phyloP scores from a whole-genome alignment of 2,113 vertebrate species.

The Amphiprion ocellaris region DNA sequence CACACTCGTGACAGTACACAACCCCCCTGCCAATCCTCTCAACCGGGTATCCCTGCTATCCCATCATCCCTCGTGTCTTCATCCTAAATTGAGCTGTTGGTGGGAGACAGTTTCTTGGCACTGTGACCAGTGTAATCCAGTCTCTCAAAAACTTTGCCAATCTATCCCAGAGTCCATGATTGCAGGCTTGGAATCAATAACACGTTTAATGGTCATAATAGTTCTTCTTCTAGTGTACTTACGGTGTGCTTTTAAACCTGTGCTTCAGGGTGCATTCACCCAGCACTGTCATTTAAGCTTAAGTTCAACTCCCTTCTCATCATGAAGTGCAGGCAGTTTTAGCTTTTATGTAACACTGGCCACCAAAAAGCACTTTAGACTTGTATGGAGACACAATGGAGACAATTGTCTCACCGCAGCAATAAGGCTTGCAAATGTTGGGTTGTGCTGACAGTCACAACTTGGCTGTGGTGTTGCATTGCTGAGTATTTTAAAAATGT shows the following conservation, averaged over 20 bases:
- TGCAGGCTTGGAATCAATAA: constrained; percentile 48
- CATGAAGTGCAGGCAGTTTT: not conserved
- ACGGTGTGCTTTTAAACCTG: constrained; percentile 2
- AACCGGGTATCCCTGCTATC: constrained; percentile 6
- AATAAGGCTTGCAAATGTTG: constrained; percentile 10
- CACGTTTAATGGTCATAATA: constrained; percentile 46
- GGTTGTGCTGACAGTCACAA: constrained; percentile 27
- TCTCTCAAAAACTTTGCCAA: constrained; percentile 47
- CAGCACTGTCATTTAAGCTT: constrained; percentile 14
- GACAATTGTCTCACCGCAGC: constrained; percentile 10
- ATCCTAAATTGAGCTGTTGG: constrained; percentile 70
- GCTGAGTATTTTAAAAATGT: constrained; percentile 11
- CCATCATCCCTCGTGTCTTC: constrained; percentile 33
- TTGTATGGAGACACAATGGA: constrained; percentile 24
- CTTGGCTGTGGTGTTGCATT: constrained; percentile 15
- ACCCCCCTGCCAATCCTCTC: constrained; percentile 40
- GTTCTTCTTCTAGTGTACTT: constrained; percentile 13
- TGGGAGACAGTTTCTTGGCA: constrained; percentile 65
- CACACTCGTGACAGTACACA: constrained; percentile 53
- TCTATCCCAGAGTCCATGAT: constrained; percentile 35
- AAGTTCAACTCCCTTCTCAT: constrained; percentile 38
- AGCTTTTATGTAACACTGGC: not conserved
- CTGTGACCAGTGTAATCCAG: constrained; percentile 26
- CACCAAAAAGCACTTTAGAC: constrained; percentile 20
- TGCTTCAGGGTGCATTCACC: constrained; percentile 15